Evolutionary conservation across 2,113 vertebrate species (phyloP).

Genomic region (Ahaetulla prasina): DNA sequence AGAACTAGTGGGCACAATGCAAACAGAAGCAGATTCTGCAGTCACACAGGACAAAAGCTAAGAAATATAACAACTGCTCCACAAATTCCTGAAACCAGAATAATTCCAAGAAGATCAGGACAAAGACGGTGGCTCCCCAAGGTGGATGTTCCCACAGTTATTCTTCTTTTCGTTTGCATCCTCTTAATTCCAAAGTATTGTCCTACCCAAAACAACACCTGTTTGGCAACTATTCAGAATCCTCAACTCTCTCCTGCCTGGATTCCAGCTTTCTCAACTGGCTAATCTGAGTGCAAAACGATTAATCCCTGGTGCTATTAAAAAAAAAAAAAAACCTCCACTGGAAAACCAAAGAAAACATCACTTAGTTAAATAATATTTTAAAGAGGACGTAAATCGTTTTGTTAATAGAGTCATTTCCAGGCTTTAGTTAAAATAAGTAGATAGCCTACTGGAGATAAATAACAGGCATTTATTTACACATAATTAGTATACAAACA

Average conservation of each 20-base stretch:
- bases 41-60: background rate
- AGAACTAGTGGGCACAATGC: background rate
- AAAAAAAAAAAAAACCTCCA: conserved; percentile 41
- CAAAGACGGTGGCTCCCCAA: background rate
- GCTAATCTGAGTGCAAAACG: background rate
- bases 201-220: conserved; percentile 2
- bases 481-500: conserved; percentile 51
- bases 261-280: background rate
- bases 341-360: conserved; percentile 41
- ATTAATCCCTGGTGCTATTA: background rate
- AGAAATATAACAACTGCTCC: background rate
- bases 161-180: background rate
- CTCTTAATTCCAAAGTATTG: background rate
- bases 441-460: conserved; percentile 1
- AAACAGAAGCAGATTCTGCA: background rate
- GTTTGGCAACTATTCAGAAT: background rate
- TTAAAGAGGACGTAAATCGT: conserved; percentile 41
- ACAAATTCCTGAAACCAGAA: background rate
- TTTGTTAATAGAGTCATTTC: conserved; percentile 46
- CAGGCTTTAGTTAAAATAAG: conserved; percentile 60
- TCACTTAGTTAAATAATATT: conserved; percentile 51
- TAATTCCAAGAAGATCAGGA: background rate
- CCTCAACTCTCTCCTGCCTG: background rate
- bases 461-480: conserved; percentile 32
- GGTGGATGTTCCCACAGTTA: background rate